Base-by-base conservation (phyloP, 2,888 invertebrate species). In the Subacronicta megacephala region DNA sequence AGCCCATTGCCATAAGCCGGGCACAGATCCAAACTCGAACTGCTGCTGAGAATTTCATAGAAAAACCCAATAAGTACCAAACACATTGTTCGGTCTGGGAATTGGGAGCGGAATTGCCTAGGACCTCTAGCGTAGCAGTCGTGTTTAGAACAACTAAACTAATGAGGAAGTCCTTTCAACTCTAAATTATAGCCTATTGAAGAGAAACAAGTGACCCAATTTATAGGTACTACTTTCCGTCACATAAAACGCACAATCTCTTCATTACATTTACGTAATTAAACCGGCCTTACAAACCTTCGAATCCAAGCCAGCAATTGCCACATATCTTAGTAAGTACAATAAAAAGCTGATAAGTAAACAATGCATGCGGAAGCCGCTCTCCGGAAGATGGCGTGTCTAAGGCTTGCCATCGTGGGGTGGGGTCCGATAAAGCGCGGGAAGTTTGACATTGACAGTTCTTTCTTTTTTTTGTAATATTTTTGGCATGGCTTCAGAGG, bases 361-460 rank as follows among this genome's bases (percentile, higher is more conserved):
- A 82, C 76, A 80, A 77, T 72, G 75, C 65, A 81, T 64, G 69
- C 83, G 88, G 85, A 86, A 82, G 70, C 46, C 75, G 64, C 49
- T 79, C 83, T 73, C 81, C 87, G 88, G 85, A 86, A 84, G 78
- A 62, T 72, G 58, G 62, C 75, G 57, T 73, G 78, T 53, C 23
- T 23, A n/a, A n/a, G 49, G 65, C 40, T 52, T 46, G 47, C 47
- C 15, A 38, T 17, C 45, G 43, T 33, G 10, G 46, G 50, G 71
- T 57, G 29, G 15, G 65, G 65, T 51, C 7, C 15, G 7, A 35
- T 0, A 26, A 1, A 17, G 15, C 36, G 64, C 65, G 63, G 33
- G 13, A 2, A 36, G 0, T n/a, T 7, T 40, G n/a, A 42, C 31
- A 33, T 7, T 40, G n/a, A 42, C 31, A 33, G 9, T 2, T 20